Percentiles rank a stretch among this genome's conserved stretches.
phyloP scores from a whole-genome alignment of 1,140 invertebrate genomes.

The Achatina immaculata region DNA sequence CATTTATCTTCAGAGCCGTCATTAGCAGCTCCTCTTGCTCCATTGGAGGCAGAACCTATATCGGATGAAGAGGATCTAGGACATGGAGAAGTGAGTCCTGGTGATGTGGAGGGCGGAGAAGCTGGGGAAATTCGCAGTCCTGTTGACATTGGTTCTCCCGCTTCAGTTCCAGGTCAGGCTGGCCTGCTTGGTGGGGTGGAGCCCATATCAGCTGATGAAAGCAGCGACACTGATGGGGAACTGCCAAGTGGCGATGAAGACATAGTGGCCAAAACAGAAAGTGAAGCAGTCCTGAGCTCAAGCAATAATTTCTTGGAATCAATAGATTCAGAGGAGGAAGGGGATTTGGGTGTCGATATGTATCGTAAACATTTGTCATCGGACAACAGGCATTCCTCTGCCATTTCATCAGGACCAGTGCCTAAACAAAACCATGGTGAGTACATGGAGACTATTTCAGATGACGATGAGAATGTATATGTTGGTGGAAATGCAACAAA shows the following conservation, averaged over 20 bases:
- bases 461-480: slow-evolving; percentile 54
- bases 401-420: not conserved
- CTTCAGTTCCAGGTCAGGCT: slow-evolving; percentile 9
- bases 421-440: not conserved
- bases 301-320: slow-evolving; percentile 36
- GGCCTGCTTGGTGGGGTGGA: slow-evolving; percentile 9
- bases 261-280: not conserved
- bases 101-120: slow-evolving; percentile 34
- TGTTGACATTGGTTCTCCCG: slow-evolving; percentile 28
- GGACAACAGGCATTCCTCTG: not conserved
- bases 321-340: slow-evolving; percentile 35
- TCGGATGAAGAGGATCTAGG: slow-evolving; percentile 51
- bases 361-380: not conserved
- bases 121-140: slow-evolving; percentile 46
- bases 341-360: not conserved
- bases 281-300: not conserved
- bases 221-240: slow-evolving; percentile 36
- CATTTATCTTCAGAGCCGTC: not conserved
- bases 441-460: slow-evolving; percentile 40
- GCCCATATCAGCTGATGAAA: slow-evolving; percentile 29
- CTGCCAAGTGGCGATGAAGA: slow-evolving; percentile 32
- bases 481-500: slow-evolving; percentile 17
- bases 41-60: slow-evolving; percentile 44
- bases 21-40: not conserved
- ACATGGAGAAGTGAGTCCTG: slow-evolving; percentile 37